Conservation (phyloP, 2,888 invertebrate species). For the Amphiduros pacificus region DNA sequence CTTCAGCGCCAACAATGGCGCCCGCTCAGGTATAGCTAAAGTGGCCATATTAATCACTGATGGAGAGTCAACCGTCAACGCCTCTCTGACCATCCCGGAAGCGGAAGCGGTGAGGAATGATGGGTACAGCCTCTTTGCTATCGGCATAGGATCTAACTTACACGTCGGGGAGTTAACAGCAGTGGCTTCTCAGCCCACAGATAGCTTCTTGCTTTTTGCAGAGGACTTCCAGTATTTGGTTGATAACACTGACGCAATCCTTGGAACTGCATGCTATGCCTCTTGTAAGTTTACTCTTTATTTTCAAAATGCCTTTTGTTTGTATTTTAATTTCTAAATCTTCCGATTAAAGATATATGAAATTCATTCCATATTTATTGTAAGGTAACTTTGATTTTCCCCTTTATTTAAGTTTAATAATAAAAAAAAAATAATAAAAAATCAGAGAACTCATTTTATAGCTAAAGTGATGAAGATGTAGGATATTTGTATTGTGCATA, state of each 20-base stretch:
- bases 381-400: too few species aligned
- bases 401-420: too few species aligned
- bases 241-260: conserved; percentile 2
- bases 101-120: not conserved
- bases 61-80: conserved; percentile 5
- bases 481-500: too few species aligned
- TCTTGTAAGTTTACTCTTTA: conserved; percentile 2
- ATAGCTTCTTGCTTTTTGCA: not conserved
- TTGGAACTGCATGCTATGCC: conserved; percentile 3
- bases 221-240: not conserved
- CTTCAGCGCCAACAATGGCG: conserved; percentile 1
- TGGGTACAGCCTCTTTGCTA: conserved; percentile 1
- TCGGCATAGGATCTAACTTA: not conserved
- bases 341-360: too few species aligned
- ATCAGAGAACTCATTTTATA: too few species aligned
- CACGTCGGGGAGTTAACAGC: conserved; percentile 2
- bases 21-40: not conserved
- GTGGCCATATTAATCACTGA: conserved; percentile 8
- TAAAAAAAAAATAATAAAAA: too few species aligned
- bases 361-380: too few species aligned
- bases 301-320: too few species aligned
- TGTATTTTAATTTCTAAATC: too few species aligned
- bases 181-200: conserved; percentile 1
- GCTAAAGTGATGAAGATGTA: too few species aligned
- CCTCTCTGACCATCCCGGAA: not conserved